Conservation (phyloP, 37 sponge, comb jelly and placozoan genomes). For the Halisarca cf. caerulea region DNA sequence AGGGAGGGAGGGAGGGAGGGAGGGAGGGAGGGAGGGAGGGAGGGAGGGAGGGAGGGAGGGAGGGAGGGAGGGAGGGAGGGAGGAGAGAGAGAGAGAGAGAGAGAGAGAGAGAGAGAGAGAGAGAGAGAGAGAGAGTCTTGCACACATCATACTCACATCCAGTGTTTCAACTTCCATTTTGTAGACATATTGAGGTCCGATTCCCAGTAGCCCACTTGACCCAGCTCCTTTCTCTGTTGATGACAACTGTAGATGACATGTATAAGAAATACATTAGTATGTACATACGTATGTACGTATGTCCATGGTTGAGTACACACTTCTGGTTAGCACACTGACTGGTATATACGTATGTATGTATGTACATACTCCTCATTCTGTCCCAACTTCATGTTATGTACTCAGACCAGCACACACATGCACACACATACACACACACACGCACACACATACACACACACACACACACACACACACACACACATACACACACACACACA, state of each 20-base stretch:
- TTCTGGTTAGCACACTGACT: too few species aligned
- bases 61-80: constrained; percentile 13
- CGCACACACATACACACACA: constrained; percentile 23
- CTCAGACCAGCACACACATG: neutral
- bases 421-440: constrained; percentile 1
- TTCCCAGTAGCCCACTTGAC: constrained; percentile 9
- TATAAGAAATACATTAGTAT: too few species aligned
- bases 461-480: constrained; percentile 37
- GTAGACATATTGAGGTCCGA: constrained; percentile 16
- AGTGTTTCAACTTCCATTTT: constrained; percentile 17
- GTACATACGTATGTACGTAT: neutral
- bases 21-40: neutral
- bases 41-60: constrained; percentile 24
- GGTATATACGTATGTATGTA: constrained; percentile 29
- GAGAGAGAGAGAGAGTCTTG: constrained; percentile 58
- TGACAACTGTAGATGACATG: constrained; percentile 1
- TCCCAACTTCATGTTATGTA: neutral
- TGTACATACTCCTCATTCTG: neutral
- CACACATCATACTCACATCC: constrained; percentile 13
- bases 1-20: neutral
- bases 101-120: constrained; percentile 54
- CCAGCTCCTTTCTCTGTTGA: neutral
- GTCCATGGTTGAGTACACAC: neutral
- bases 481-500: constrained; percentile 31
- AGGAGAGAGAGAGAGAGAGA: constrained; percentile 32